phyloP scores from a whole-genome alignment of 1,140 invertebrate genomes.

The Heliconius nattereri region DNA sequence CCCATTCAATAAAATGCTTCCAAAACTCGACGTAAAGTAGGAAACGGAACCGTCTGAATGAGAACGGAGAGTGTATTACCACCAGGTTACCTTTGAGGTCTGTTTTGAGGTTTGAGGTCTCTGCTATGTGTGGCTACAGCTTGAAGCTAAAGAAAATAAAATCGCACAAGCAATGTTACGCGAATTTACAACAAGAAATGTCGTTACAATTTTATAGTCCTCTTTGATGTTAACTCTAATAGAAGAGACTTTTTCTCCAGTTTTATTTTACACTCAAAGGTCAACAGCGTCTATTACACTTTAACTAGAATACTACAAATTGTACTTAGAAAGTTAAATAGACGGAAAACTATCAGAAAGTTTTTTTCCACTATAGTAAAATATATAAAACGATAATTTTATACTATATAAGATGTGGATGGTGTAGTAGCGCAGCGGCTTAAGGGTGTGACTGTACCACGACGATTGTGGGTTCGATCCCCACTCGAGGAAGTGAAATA shows the following conservation, averaged over 20 bases:
- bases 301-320: neutral
- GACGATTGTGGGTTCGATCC: too few relatives aligned
- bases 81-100: too few relatives aligned
- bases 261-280: conserved; percentile 4
- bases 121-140: too few relatives aligned
- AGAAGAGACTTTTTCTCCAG: neutral
- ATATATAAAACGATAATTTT: neutral
- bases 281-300: neutral
- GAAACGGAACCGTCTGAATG: too few relatives aligned
- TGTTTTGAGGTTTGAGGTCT: too few relatives aligned
- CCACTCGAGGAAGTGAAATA: too few relatives aligned
- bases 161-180: neutral
- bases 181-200: neutral
- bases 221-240: neutral
- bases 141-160: neutral
- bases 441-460: too few relatives aligned
- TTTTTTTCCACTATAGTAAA: neutral
- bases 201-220: neutral
- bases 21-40: too few relatives aligned
- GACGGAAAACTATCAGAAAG: too few relatives aligned
- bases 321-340: neutral
- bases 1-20: too few relatives aligned
- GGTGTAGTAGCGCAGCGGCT: too few relatives aligned
- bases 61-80: too few relatives aligned
- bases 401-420: neutral